Conservation (phyloP, 2,888 invertebrate species). For the Meghimatium bilineatum region DNA sequence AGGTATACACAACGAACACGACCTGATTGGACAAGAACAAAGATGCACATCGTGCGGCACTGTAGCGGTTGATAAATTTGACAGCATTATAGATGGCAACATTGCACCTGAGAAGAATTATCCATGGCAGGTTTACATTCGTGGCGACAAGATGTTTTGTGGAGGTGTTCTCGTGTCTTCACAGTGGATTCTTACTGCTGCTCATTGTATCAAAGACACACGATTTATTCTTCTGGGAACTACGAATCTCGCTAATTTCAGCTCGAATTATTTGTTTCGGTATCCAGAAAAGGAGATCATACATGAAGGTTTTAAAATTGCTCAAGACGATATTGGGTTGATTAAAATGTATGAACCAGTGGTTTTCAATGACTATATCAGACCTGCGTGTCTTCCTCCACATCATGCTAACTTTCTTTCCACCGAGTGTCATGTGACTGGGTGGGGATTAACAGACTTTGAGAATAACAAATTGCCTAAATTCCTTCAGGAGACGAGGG, state of each 20-base stretch:
- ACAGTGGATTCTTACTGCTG: constrained; percentile 18
- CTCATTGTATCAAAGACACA: constrained; percentile 5
- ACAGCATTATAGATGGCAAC: neutral
- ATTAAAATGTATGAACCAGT: neutral
- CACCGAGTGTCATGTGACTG: neutral
- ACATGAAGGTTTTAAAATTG: neutral
- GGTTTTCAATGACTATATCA: constrained; percentile 6
- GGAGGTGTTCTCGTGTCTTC: constrained; percentile 11
- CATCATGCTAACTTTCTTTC: neutral
- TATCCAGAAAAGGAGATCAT: neutral
- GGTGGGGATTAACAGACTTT: neutral
- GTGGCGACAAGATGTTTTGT: neutral
- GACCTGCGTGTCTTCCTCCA: neutral
- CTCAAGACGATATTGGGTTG: constrained; percentile 1
- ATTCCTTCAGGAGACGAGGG: neutral
- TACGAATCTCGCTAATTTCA: neutral
- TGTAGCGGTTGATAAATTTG: neutral
- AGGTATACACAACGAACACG: too few relatives aligned
- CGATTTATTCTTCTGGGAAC: neutral
- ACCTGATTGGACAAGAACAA: too few relatives aligned
- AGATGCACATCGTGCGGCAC: too few relatives aligned
- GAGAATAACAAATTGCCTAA: too few relatives aligned
- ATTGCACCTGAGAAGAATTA: neutral
- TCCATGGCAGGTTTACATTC: constrained; percentile 20
- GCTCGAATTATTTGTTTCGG: neutral